phyloP scores from a whole-genome alignment of 2,797 vertebrate genomes.

The Manis javanica region DNA sequence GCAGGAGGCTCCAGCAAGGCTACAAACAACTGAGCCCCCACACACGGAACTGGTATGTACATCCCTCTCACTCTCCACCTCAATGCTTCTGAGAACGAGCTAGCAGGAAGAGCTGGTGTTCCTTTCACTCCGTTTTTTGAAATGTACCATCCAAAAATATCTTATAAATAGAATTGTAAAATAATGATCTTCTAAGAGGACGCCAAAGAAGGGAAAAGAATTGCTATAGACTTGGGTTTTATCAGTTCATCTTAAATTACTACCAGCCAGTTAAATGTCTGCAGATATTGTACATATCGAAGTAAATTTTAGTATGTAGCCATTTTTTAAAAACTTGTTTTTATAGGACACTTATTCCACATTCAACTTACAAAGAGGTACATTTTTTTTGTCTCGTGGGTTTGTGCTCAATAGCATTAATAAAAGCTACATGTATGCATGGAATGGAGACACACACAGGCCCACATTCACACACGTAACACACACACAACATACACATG shows the following conservation, averaged over 20 bases:
- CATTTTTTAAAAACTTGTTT: slow-evolving; percentile 37
- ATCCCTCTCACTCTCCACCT: background rate
- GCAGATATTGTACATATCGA: slow-evolving; percentile 20
- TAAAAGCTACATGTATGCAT: fast-evolving
- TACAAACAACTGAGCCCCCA: slow-evolving; percentile 57
- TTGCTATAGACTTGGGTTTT: background rate
- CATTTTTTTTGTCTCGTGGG: background rate
- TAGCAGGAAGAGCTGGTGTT: slow-evolving; percentile 15
- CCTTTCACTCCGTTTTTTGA: background rate
- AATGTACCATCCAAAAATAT: background rate
- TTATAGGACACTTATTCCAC: background rate
- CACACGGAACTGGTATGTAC: background rate
- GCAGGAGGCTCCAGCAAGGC: slow-evolving; percentile 37
- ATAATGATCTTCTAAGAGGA: background rate
- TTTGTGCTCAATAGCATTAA: background rate
- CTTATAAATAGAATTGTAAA: slow-evolving; percentile 29
- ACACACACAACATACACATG: background rate
- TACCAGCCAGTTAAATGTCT: slow-evolving; percentile 46
- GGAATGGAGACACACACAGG: background rate
- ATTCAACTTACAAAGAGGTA: background rate
- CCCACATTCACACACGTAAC: background rate
- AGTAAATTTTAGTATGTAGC: slow-evolving; percentile 20
- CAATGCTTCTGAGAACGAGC: slow-evolving; percentile 2
- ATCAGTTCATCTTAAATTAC: slow-evolving; percentile 53
- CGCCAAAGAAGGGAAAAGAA: background rate